Conservation (phyloP, 2,888 invertebrate genomes). For the Phengaris alcon region DNA sequence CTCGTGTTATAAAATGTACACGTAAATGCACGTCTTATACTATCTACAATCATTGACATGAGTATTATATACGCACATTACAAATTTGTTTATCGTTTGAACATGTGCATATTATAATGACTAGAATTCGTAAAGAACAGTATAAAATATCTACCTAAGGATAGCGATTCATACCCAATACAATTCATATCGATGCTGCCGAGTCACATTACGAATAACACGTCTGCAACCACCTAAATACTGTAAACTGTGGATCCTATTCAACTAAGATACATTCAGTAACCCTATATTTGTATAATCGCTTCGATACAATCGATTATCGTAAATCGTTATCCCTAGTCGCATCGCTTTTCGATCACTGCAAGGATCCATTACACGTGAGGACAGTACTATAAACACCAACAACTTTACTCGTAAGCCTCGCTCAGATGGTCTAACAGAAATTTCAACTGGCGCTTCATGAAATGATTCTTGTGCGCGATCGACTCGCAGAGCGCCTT, state of each 20-base stretch:
- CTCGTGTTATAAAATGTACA: slow-evolving; percentile 56
- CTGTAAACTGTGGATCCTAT: neutral
- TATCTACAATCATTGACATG: slow-evolving; percentile 56
- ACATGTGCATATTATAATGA: slow-evolving; percentile 74
- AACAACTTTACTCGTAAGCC: slow-evolving; percentile 79
- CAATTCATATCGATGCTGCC: neutral
- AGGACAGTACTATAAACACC: slow-evolving; percentile 68
- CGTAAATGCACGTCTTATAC: slow-evolving; percentile 58
- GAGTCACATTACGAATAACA: neutral
- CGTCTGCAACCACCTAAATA: neutral
- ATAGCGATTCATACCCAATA: slow-evolving; percentile 11
- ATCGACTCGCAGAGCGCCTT: slow-evolving; percentile 72
- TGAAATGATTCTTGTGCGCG: slow-evolving; percentile 72
- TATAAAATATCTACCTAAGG: slow-evolving; percentile 54
- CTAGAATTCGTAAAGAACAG: slow-evolving; percentile 74
- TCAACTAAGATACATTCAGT: neutral
- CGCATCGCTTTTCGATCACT: slow-evolving; percentile 75
- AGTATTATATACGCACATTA: slow-evolving; percentile 71
- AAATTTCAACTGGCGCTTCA: slow-evolving; percentile 79
- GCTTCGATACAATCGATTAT: neutral
- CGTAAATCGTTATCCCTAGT: slow-evolving; percentile 42
- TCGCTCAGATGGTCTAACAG: slow-evolving; percentile 83
- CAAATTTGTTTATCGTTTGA: slow-evolving; percentile 47
- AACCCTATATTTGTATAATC: neutral
- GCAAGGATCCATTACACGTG: slow-evolving; percentile 72